Percentiles rank a stretch among this genome's conserved stretches.
Evolutionary conservation across 2,888 invertebrate genomes (phyloP).

Genomic region (Dicyrtoma fusca): DNA sequence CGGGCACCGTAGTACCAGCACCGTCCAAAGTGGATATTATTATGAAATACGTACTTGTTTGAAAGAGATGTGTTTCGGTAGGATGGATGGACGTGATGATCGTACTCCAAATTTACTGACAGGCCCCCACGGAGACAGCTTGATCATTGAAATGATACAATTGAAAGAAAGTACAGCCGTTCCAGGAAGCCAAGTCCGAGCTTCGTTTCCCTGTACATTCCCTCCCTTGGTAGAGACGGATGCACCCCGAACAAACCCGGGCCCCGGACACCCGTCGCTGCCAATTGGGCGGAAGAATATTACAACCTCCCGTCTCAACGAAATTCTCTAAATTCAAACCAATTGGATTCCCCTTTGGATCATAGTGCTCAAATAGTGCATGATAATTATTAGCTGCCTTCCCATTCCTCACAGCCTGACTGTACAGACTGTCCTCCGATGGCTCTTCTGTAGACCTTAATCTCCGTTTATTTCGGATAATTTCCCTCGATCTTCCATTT

Average conservation of each 20-base stretch:
- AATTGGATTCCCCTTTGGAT: conserved; percentile 22
- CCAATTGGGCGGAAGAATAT: conserved; percentile 34
- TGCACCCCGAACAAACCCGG: conserved; percentile 32
- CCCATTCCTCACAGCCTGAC: neutral
- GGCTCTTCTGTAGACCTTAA: neutral
- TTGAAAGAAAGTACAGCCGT: conserved; percentile 35
- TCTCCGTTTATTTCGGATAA: neutral
- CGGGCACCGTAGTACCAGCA: too few species aligned
- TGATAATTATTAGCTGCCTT: conserved; percentile 32
- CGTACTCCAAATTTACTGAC: too few species aligned
- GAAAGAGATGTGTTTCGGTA: too few species aligned
- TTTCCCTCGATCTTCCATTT: too few species aligned
- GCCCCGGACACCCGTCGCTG: conserved; percentile 27
- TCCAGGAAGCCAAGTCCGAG: conserved; percentile 25
- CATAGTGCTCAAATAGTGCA: conserved; percentile 30
- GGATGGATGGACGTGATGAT: too few species aligned
- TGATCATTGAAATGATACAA: conserved; percentile 37
- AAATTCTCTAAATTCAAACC: conserved; percentile 32
- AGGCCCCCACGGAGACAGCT: conserved; percentile 23
- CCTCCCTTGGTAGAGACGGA: conserved; percentile 13
- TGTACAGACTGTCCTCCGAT: neutral
- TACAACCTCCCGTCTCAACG: conserved; percentile 32
- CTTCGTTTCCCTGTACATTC: conserved; percentile 31
- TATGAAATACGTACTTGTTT: too few species aligned
- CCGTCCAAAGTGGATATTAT: too few species aligned